Base-by-base conservation (phyloP, 2,888 invertebrate genomes). In the Dimorphilus gyrociliatus region DNA sequence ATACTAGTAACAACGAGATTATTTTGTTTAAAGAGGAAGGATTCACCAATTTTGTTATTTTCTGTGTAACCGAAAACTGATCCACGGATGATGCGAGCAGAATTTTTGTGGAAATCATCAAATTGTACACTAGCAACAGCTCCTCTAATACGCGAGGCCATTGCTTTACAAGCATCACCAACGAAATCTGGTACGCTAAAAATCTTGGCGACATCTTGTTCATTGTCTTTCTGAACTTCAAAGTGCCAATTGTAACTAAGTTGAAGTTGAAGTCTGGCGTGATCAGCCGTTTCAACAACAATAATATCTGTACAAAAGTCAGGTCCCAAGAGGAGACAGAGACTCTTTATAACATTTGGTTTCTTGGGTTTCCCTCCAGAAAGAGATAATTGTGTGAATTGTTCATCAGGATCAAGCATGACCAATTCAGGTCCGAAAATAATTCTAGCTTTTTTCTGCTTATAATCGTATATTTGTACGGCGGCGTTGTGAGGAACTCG, bases 191-290 rank as follows among this genome's bases (percentile, higher is more conserved):
- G 66, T 4, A 67, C 65, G 43, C 61, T 63, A 50, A 67, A 67
- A n/a, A 67, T 38, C 41, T 59, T 64, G 10, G 61, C 53, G n/a
- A 56, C 49, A 7, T 59, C 63, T 13, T 42, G 43, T 3, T 42
- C 42, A 21, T 48, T 41, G 2, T 41, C 39, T 33, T 56, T 55
- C 4, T 42, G 44, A 2, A 55, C 34, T 12, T 59, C 57, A 48
- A 67, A 67, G 42, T 66, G 64, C 66, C 66, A 67, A 46, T 67
- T 68, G 41, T 68, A 68, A 4, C 66, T 58, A n/a, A 68, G 49
- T 42, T 67, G 64, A 4, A 67, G 50, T 6, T 56, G 55, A n/a
- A 68, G 57, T 16, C 67, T 41, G 17, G 67, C 67, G 41, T 67
- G 67, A 41, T 68, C 67, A 13, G 66, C 56, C 2, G 67, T 67